Conservation (phyloP, 2,113 vertebrate species). For the Uria lomvia region DNA sequence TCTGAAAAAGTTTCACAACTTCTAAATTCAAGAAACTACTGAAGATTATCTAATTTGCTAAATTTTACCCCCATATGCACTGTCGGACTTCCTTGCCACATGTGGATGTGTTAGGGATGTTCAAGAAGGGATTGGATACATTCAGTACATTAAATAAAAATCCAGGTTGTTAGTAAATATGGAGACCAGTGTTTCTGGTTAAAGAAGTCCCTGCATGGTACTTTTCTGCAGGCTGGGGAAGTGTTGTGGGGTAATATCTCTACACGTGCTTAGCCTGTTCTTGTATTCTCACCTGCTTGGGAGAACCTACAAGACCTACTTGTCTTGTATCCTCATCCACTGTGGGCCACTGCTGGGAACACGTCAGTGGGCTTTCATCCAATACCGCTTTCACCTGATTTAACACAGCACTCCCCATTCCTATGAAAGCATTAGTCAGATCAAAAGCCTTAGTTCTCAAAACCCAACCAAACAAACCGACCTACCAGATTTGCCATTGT, state of each 20-base stretch:
- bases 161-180: not conserved
- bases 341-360: not conserved
- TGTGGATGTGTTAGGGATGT: not conserved
- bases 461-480: not conserved
- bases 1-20: not conserved
- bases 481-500: not conserved
- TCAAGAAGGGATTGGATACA: not conserved
- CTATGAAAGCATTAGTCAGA: not conserved
- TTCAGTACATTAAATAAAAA: not conserved
- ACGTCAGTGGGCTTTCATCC: not conserved
- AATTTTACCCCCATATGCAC: not conserved
- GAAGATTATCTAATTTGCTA: not conserved
- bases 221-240: not conserved
- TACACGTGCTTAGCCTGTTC: not conserved
- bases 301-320: too few relatives aligned
- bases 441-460: not conserved
- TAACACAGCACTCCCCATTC: rapidly evolving
- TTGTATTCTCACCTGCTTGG: not conserved
- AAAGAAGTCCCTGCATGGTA: not conserved
- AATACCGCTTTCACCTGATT: not conserved
- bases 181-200: not conserved
- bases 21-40: not conserved
- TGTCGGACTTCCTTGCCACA: not conserved
- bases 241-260: not conserved
- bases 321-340: too few relatives aligned